Percentiles rank a stretch among this genome's conserved stretches.
Evolutionary conservation across 2,888 invertebrate genomes (phyloP).

Genomic region (Desoria tigrina): DNA sequence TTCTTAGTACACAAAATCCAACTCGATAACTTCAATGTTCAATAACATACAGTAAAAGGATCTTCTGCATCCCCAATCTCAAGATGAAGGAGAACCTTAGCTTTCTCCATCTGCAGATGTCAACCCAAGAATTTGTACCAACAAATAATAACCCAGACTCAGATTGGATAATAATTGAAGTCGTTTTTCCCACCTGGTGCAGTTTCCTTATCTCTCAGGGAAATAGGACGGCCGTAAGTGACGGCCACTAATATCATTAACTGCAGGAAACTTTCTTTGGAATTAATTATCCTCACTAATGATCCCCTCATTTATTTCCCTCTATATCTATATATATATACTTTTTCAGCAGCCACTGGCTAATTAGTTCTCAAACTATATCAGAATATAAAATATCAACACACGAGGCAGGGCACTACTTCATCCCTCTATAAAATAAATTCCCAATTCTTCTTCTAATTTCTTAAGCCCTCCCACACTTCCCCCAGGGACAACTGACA

Average conservation of each 20-base stretch:
- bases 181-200: slow-evolving; percentile 5
- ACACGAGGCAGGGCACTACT: neutral
- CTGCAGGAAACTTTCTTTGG: slow-evolving; percentile 1
- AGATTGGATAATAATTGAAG: neutral
- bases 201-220: neutral
- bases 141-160: neutral
- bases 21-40: too few relatives aligned
- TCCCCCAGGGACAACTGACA: too few relatives aligned
- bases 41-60: too few relatives aligned
- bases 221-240: neutral
- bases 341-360: too few relatives aligned
- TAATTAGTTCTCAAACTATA: neutral
- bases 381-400: slow-evolving; percentile 6
- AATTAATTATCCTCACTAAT: slow-evolving; percentile 15
- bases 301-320: neutral
- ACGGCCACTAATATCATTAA: neutral
- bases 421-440: neutral
- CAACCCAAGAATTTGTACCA: neutral
- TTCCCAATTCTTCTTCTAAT: too few relatives aligned
- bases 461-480: too few relatives aligned
- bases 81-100: neutral
- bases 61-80: neutral
- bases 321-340: too few relatives aligned
- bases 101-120: slow-evolving; percentile 1
- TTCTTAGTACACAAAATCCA: too few relatives aligned